Conservation (phyloP, 64 coral and sea anemone species). For the Porites australiensis region DNA sequence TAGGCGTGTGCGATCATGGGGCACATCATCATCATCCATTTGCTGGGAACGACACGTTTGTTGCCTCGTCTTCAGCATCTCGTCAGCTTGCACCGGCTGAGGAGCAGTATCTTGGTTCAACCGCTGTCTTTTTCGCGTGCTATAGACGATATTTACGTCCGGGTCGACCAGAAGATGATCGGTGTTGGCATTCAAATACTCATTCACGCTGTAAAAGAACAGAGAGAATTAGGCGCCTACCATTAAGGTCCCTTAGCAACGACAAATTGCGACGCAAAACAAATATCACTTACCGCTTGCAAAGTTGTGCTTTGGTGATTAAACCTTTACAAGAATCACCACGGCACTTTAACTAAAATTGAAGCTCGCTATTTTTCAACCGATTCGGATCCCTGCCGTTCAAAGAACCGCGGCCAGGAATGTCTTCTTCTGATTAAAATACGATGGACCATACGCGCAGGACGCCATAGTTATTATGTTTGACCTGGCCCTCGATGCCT, state of each 20-base stretch:
- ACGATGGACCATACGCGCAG: no score
- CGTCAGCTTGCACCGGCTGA: not conserved
- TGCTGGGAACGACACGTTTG: no score
- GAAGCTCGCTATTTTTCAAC: conserved; percentile 40
- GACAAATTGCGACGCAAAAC: not conserved
- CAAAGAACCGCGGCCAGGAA: conserved; percentile 55
- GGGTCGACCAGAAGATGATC: not conserved
- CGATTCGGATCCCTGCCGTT: not conserved
- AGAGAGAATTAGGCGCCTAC: no score
- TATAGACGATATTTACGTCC: not conserved
- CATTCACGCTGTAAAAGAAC: not conserved
- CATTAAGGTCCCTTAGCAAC: not conserved
- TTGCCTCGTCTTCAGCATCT: not conserved
- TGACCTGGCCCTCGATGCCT: no score
- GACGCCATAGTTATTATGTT: no score
- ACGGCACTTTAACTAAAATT: conserved; percentile 47
- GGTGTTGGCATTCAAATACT: conserved; percentile 18
- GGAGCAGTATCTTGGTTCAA: no score
- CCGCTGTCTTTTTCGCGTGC: not conserved
- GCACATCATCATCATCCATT: no score
- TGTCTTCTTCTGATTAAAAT: conserved; percentile 14
- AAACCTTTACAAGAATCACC: conserved; percentile 52
- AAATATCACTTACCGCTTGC: conserved; percentile 44
- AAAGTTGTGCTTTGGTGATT: conserved; percentile 46
- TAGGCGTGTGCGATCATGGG: no score